Base-by-base conservation (phyloP, 1,140 invertebrate species). In the Heliothis subflexa region DNA sequence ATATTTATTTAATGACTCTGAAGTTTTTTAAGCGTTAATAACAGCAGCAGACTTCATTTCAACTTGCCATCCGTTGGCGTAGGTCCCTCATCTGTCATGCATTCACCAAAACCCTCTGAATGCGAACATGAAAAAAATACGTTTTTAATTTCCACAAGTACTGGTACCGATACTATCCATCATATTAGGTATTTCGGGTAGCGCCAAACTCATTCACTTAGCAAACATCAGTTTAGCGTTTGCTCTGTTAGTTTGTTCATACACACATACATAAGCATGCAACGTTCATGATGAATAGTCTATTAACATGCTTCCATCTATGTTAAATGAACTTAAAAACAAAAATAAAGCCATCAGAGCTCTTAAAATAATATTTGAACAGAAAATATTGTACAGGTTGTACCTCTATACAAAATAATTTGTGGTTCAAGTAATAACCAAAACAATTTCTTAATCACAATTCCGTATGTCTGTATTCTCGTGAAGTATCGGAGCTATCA, bases 141-240 rank as follows among this genome's bases (percentile, higher is more conserved):
- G 55, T 33, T 64, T 64, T 47, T 33, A 47, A 64, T 64, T 16
- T 64, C 14, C 61, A 64, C 64, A 50, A 50, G 50, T 47, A 68
- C 21, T 49, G 18, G 12, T 68, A 13, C 45, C 5, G 7, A 5
- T 21, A 14, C 45, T 66, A 50, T 66, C 16, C 45, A 49, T 49
- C 47, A 68, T 47, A 25, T 68, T 25, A 68, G 64, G 3, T 50
- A 68, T 68, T 68, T 68, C 13, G 40, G 47, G 40, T 40, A 14
- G 47, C 33, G 33, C 40, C 54, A 73, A 68, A 73, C 71, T 73
- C 71, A 73, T 73, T 73, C 54, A 55, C 21, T 47, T 7, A 61
- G 33, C 40, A 73, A 73, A 73, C 71, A 73, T 21, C 33, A 16
- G 25, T 18, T 10, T 1, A 25, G 64, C 66, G 66, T 73, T 55